Conservation (phyloP, 2,113 vertebrate species). For the Gallinago paraguaiae region DNA sequence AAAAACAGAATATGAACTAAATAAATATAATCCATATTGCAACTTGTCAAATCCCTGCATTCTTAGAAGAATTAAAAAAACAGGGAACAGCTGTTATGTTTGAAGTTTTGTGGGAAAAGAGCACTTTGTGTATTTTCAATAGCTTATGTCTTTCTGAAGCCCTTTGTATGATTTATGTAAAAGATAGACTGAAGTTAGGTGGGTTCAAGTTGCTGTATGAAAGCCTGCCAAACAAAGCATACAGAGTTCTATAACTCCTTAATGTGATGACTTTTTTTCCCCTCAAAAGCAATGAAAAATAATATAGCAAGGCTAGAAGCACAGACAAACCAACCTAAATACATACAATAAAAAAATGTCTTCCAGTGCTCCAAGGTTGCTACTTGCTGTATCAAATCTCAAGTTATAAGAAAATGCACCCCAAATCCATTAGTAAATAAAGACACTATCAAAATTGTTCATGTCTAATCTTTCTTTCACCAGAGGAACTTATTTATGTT, state of each 20-base stretch:
- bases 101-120: conserved; percentile 43
- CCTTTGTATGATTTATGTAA: conserved; percentile 46
- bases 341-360: neutral
- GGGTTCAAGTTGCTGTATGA: conserved; percentile 26
- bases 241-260: conserved; percentile 35
- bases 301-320: neutral
- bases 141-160: conserved; percentile 21
- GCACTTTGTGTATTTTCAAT: conserved; percentile 27
- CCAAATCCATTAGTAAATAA: neutral
- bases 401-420: neutral
- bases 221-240: conserved; percentile 63
- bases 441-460: neutral
- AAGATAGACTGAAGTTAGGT: conserved; percentile 56
- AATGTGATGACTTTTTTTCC: neutral
- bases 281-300: neutral
- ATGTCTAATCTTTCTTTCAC: neutral
- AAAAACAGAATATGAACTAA: neutral
- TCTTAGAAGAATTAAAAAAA: neutral
- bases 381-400: neutral
- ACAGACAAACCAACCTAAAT: neutral
- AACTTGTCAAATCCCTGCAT: neutral
- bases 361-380: neutral
- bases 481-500: neutral
- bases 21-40: neutral
- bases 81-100: neutral